These are phyloP conservation scores for Watsonalla binaria DNA, from an alignment of 2,888 invertebrate genomes.

Conservation along the genomic window DNA sequence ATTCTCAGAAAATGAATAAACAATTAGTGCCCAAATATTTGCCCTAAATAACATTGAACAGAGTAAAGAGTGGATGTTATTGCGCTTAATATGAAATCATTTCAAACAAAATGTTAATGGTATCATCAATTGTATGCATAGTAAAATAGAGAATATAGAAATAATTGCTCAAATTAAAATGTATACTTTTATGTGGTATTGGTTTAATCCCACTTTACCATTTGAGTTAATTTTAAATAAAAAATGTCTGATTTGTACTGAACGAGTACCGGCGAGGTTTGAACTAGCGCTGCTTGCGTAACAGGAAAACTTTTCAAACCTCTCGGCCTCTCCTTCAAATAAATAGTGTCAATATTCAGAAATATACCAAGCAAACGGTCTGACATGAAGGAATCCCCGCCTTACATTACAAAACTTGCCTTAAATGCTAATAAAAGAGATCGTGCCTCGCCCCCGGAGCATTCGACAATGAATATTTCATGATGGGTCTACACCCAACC, in stretches of 20 bases:
- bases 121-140: background rate
- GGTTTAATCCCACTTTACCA: background rate
- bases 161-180: background rate
- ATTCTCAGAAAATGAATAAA: too few relatives aligned
- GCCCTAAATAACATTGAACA: too few relatives aligned
- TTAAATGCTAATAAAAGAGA: slow-evolving; percentile 67
- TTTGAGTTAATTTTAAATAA: too few relatives aligned
- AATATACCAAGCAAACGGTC: slow-evolving; percentile 30
- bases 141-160: background rate
- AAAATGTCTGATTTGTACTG: too few relatives aligned
- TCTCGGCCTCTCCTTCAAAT: slow-evolving; percentile 34
- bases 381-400: slow-evolving; percentile 40
- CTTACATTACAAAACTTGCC: slow-evolving; percentile 62
- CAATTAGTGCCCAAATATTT: too few relatives aligned
- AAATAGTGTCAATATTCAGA: slow-evolving; percentile 38
- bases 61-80: too few relatives aligned
- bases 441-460: slow-evolving; percentile 36
- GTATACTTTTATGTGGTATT: background rate
- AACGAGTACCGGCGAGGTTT: too few relatives aligned
- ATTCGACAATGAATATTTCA: slow-evolving; percentile 61
- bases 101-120: background rate
- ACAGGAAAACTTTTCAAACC: too few relatives aligned
- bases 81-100: too few relatives aligned
- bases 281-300: too few relatives aligned
- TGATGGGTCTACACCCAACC: slow-evolving; percentile 46